Conservation (phyloP, 1,140 invertebrate genomes). For the Zaprionus nigranus region DNA sequence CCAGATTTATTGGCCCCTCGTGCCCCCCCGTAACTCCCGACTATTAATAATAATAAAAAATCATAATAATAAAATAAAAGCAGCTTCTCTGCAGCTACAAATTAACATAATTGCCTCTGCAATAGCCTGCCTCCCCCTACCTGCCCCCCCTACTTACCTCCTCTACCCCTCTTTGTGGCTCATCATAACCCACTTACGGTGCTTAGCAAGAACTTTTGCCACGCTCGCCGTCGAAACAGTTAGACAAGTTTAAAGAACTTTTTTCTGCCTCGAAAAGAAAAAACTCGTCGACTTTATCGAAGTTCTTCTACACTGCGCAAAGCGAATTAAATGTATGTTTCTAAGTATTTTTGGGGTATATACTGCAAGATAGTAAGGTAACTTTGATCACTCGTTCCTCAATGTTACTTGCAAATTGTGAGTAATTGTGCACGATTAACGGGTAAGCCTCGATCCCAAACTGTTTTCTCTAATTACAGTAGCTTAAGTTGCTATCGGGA, state of each 20-base stretch:
- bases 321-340: not conserved
- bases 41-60: slow-evolving; percentile 67
- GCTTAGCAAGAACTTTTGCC: slow-evolving; percentile 37
- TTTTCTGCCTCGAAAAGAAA: not conserved
- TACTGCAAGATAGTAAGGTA: not conserved
- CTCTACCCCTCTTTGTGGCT: slow-evolving; percentile 8
- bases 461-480: not conserved
- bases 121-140: slow-evolving; percentile 8
- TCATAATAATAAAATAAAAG: slow-evolving; percentile 30
- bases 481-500: not conserved
- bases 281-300: slow-evolving; percentile 10
- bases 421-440: not conserved
- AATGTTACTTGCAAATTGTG: not conserved
- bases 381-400: not conserved
- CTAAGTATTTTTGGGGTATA: not conserved
- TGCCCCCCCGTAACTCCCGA: not conserved
- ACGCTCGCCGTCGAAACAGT: slow-evolving; percentile 25
- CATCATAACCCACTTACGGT: slow-evolving; percentile 41
- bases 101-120: slow-evolving; percentile 71
- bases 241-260: slow-evolving; percentile 42
- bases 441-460: not conserved
- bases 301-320: slow-evolving; percentile 17
- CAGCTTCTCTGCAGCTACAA: slow-evolving; percentile 24
- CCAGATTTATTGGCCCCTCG: slow-evolving; percentile 69
- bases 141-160: too few relatives aligned